Evolutionary conservation across 2,888 invertebrate species (phyloP), one percentile per base, ranked within the genome.

Genomic region (Polyploca ridens): DNA sequence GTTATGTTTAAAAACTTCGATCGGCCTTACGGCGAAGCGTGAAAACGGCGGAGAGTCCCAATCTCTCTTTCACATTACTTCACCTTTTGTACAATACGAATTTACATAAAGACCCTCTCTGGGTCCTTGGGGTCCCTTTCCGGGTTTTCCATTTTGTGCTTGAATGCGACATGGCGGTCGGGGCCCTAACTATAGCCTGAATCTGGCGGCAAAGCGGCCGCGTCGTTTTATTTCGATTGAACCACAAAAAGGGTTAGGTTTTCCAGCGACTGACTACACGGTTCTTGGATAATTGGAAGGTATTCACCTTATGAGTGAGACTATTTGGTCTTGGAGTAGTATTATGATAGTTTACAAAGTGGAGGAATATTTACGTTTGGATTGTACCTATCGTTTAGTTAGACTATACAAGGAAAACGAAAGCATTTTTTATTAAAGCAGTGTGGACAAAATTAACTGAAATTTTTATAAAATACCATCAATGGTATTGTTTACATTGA

Each of bases 41-140:
- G 86, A 86, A 88, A 88, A 80, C 78, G 81, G 64, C 74, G 78
- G 80, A 54, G 54, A 19, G 82, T 83, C 83, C 87, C 90, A 89
- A 90, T 91, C 88, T 90, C 86, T 85, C 86, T 85, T 89, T 87
- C 79, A 83, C 85, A 86, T 88, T 86, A 86, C 87, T 83, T 83
- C 78, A 89, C 87, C 90, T 90, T 91, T 91, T 92, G 88, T 90
- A 86, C 84, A 82, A 83, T 83, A 76, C 76, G 83, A 85, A 91
- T 93, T 92, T 92, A 88, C 93, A 92, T 93, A 93, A 93, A 92
- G 89, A 90, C 88, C 81, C 85, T 77, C 77, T 73, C 80, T 79
- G 79, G 83, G 87, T 92, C 93, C 93, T 90, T 82, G 72, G 92
- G 93, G 92, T 87, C 89, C 89, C 84, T 91, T 91, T 88, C 88